These are phyloP conservation scores for Tamandua tetradactyla DNA, from an alignment of 2,797 vertebrate genomes.

Conservation along the genomic window DNA sequence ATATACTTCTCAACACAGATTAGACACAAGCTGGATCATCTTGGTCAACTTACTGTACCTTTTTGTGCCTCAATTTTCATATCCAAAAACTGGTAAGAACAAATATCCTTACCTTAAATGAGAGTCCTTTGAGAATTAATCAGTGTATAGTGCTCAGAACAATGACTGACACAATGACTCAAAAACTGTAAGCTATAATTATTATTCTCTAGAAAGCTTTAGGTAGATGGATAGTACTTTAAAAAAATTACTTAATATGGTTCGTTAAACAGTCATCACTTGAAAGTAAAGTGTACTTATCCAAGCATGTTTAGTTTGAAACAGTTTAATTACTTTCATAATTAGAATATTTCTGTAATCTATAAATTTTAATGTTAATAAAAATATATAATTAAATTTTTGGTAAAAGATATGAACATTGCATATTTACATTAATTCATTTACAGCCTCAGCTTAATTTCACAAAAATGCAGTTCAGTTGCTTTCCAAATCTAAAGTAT, in stretches of 20 bases:
- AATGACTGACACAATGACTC: neutral
- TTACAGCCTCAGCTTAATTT: constrained; percentile 57
- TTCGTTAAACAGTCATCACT: neutral
- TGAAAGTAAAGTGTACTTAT: neutral
- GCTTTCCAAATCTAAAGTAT: constrained; percentile 61
- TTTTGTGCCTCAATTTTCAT: constrained; percentile 10
- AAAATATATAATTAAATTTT: constrained; percentile 31
- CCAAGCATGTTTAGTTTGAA: constrained; percentile 23
- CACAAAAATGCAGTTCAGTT: constrained; percentile 72
- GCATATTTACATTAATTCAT: neutral
- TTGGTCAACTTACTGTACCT: constrained; percentile 1
- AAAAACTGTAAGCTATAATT: neutral
- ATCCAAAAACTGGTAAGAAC: constrained; percentile 19
- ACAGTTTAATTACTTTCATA: constrained; percentile 32
- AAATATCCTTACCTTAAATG: neutral
- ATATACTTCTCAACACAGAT: neutral
- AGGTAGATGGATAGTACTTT: neutral
- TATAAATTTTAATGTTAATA: constrained; percentile 25
- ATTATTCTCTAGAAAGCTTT: neutral
- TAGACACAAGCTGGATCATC: neutral
- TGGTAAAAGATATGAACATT: constrained; percentile 26
- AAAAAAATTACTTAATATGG: neutral
- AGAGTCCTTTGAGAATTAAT: constrained; percentile 15
- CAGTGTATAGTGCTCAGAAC: neutral
- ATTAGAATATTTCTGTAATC: neutral